Percentiles rank a stretch among this genome's conserved stretches.
phyloP scores from a whole-genome alignment of 2,888 invertebrate species.

The Temnothorax ravouxi region DNA sequence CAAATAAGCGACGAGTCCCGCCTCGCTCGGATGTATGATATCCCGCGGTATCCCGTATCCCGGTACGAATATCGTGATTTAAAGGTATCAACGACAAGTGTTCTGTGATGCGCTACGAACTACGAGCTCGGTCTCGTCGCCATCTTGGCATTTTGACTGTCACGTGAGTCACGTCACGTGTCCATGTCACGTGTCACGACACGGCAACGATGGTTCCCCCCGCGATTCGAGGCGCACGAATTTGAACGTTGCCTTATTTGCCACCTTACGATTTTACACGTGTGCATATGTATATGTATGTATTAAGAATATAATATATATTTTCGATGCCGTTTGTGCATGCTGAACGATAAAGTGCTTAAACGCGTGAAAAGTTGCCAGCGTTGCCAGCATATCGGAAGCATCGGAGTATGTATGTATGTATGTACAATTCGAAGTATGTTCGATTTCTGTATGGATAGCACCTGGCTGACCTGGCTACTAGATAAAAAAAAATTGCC shows the following conservation, averaged over 20 bases:
- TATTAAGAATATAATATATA: too few relatives aligned
- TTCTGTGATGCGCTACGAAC: constrained; percentile 31
- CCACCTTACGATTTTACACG: too few relatives aligned
- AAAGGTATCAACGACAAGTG: constrained; percentile 57
- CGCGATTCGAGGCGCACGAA: neutral
- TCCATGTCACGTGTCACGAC: too few relatives aligned
- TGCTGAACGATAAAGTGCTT: too few relatives aligned
- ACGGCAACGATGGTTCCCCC: neutral
- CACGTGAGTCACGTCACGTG: too few relatives aligned
- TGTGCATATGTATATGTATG: neutral
- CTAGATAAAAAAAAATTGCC: neutral
- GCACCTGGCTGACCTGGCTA: too few relatives aligned
- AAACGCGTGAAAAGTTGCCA: too few relatives aligned
- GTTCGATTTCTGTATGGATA: neutral
- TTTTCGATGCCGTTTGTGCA: too few relatives aligned
- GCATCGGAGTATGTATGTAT: too few relatives aligned
- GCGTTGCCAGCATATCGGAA: too few relatives aligned
- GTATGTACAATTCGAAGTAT: neutral
- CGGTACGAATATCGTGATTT: constrained; percentile 34
- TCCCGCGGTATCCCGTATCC: neutral
- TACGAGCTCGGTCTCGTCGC: constrained; percentile 58
- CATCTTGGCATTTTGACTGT: constrained; percentile 65
- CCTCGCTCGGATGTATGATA: constrained; percentile 3
- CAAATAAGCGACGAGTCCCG: neutral
- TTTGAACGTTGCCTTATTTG: neutral